phyloP scores from a whole-genome alignment of 2,888 invertebrate species.

The Rhynchonema sp. region DNA sequence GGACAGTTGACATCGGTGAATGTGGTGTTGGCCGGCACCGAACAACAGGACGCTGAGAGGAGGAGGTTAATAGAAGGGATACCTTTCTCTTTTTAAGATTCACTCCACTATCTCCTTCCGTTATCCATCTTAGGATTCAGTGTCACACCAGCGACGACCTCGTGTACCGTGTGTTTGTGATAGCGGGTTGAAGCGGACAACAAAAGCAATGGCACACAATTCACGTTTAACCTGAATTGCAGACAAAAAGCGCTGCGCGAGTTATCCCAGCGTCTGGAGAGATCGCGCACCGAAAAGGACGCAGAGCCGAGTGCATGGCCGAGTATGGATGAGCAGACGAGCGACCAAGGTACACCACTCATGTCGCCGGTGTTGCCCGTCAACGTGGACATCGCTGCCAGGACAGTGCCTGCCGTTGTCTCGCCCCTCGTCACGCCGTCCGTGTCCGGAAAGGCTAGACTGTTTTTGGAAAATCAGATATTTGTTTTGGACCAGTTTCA shows the following conservation, averaged over 20 bases:
- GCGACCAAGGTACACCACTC: no score
- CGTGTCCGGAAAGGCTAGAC: no score
- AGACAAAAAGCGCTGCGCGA: conserved; percentile 8
- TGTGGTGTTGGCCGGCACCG: neutral
- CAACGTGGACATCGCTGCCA: neutral
- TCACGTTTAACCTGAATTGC: neutral
- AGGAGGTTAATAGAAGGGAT: neutral
- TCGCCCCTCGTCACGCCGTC: no score
- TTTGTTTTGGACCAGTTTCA: no score
- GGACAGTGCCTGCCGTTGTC: neutral
- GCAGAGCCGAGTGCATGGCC: conserved; percentile 3
- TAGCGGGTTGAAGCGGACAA: no score
- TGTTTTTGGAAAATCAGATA: no score
- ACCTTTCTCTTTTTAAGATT: neutral
- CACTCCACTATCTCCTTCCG: no score
- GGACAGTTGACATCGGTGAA: neutral
- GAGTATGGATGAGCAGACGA: neutral
- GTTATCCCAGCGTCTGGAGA: conserved; percentile 6
- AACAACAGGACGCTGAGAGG: conserved; percentile 3
- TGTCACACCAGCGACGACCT: no score
- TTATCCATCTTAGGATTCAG: no score
- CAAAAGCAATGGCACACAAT: neutral
- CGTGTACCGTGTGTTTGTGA: no score
- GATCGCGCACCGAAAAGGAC: neutral
- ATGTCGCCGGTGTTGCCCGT: no score